phyloP scores from a whole-genome alignment of 1,140 invertebrate genomes.

The Eulimnadia texana region DNA sequence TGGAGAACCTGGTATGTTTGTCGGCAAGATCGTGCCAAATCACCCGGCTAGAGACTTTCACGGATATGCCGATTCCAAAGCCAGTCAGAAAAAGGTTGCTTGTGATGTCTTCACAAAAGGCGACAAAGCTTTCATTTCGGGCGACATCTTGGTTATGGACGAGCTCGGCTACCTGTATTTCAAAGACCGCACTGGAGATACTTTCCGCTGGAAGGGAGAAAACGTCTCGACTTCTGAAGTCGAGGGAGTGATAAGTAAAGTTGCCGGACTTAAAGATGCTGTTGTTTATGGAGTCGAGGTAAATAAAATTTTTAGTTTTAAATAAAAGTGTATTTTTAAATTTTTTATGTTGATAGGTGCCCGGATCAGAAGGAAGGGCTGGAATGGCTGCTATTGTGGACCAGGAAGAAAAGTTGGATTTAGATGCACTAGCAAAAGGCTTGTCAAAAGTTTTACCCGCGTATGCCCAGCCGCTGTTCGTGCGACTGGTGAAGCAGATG shows the following conservation, averaged over 20 bases:
- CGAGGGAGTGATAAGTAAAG: conserved; percentile 78
- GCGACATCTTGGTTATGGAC: conserved; percentile 82
- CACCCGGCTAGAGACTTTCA: conserved; percentile 66
- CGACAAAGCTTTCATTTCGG: conserved; percentile 82
- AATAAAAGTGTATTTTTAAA: neutral
- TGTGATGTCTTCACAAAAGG: conserved; percentile 74
- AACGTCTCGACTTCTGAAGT: conserved; percentile 98
- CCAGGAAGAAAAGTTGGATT: conserved; percentile 48
- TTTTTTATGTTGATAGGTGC: conserved; percentile 27
- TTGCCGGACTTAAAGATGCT: conserved; percentile 47
- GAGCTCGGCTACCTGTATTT: conserved; percentile 90
- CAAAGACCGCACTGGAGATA: conserved; percentile 91
- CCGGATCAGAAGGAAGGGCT: conserved; percentile 72
- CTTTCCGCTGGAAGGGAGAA: conserved; percentile 93
- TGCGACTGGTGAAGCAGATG: conserved; percentile 61
- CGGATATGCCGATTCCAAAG: conserved; percentile 83
- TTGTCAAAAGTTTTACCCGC: conserved; percentile 55
- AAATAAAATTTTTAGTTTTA: conserved; percentile 18
- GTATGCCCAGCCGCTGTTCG: conserved; percentile 78
- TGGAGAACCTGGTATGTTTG: conserved; percentile 76
- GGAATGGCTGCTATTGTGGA: conserved; percentile 94
- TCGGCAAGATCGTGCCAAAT: conserved; percentile 81
- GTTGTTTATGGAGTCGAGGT: conserved; percentile 49
- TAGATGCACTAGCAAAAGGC: conserved; percentile 43
- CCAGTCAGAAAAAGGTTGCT: conserved; percentile 86